phyloP scores from a whole-genome alignment of 2,797 vertebrate species.

The Labeo calbasu region DNA sequence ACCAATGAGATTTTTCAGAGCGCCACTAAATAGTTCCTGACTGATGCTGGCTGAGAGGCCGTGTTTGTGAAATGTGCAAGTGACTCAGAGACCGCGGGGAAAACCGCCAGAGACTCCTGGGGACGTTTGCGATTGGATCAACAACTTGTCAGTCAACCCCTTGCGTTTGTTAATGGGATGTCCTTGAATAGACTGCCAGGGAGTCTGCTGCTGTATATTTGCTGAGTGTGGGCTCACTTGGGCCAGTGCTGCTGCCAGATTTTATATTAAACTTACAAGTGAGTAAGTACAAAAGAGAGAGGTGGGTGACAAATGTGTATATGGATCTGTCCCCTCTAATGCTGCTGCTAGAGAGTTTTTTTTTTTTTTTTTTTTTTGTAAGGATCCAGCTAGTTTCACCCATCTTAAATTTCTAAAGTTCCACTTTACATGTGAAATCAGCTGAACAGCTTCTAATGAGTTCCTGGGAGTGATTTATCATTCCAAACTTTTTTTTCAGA shows the following conservation, averaged over 20 bases:
- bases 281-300: constrained; percentile 26
- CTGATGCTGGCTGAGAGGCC: constrained; percentile 47
- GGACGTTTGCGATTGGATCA: constrained; percentile 57
- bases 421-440: neutral
- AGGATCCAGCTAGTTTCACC: neutral
- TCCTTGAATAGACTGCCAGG: constrained; percentile 42
- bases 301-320: constrained; percentile 3
- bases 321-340: neutral
- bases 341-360: neutral
- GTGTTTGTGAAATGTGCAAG: constrained; percentile 43
- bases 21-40: constrained; percentile 45
- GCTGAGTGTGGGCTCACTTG: constrained; percentile 28
- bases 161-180: constrained; percentile 42
- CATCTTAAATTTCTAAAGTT: constrained; percentile 9
- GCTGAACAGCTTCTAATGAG: neutral
- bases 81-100: constrained; percentile 47
- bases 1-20: constrained; percentile 45
- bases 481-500: neutral
- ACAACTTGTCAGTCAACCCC: constrained; percentile 50
- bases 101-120: constrained; percentile 42
- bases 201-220: constrained; percentile 25
- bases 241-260: constrained; percentile 32
- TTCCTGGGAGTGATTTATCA: neutral
- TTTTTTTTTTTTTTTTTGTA: neutral
- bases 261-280: constrained; percentile 2